These are phyloP conservation scores for Tapera naevia DNA, from an alignment of 2,797 vertebrate genomes.

Conservation along the genomic window DNA sequence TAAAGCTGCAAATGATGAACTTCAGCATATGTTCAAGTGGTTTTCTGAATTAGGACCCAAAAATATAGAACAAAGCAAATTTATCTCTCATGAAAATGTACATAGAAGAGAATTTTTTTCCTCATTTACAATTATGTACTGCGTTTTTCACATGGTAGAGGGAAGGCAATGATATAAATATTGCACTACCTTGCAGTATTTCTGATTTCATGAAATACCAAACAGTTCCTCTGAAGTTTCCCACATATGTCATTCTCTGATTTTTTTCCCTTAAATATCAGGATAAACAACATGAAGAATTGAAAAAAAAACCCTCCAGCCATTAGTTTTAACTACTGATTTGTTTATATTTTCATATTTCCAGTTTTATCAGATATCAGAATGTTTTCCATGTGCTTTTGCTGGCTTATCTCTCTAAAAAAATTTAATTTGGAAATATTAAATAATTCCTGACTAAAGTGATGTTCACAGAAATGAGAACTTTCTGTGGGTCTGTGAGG, in stretches of 20 bases:
- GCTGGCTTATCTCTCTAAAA: neutral
- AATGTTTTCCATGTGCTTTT: neutral
- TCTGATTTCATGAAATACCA: neutral
- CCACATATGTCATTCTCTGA: rapidly evolving
- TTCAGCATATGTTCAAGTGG: constrained; percentile 39
- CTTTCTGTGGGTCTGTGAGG: neutral
- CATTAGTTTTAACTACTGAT: neutral
- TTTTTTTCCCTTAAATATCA: neutral
- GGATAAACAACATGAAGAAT: neutral
- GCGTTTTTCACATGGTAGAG: neutral
- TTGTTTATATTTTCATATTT: neutral
- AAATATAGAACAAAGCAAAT: constrained; percentile 20
- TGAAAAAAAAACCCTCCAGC: neutral
- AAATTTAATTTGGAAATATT: neutral
- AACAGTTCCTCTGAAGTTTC: neutral
- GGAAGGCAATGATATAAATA: neutral
- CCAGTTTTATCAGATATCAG: neutral
- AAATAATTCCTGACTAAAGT: neutral
- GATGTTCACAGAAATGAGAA: neutral
- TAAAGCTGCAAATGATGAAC: constrained; percentile 5
- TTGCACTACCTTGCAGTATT: neutral
- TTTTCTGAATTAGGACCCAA: constrained; percentile 23
- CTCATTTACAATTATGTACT: neutral
- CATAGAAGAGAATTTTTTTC: neutral
- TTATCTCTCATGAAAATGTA: neutral